A percentile compares a stretch with the other conserved stretches of the same genome.
phyloP scores from a whole-genome alignment of 1,140 invertebrate genomes.

The Paraescarpia echinospica region DNA sequence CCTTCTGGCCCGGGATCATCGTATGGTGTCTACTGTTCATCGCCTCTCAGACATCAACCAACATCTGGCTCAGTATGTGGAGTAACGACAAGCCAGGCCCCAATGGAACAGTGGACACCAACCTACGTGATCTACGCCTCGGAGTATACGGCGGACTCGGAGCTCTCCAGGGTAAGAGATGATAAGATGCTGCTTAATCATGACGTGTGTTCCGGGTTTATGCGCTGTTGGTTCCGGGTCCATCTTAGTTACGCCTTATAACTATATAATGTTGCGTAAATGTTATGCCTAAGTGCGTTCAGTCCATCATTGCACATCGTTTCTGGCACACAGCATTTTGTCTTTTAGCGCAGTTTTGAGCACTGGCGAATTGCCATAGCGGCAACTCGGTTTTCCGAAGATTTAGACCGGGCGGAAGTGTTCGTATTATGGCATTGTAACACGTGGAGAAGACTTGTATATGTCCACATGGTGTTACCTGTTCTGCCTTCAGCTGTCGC shows the following conservation, averaged over 20 bases:
- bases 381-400: too few relatives aligned
- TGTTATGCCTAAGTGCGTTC: too few relatives aligned
- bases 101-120: constrained; percentile 32
- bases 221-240: not conserved
- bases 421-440: not conserved
- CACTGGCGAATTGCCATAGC: too few relatives aligned
- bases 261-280: too few relatives aligned
- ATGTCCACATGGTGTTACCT: not conserved
- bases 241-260: too few relatives aligned
- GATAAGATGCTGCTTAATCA: not conserved
- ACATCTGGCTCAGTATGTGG: constrained; percentile 32
- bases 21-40: not conserved
- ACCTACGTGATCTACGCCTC: constrained; percentile 39
- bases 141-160: constrained; percentile 48
- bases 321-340: too few relatives aligned
- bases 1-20: not conserved
- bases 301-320: too few relatives aligned
- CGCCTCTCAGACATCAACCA: constrained; percentile 15
- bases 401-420: not conserved
- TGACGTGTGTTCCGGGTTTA: not conserved
- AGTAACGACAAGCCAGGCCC: constrained; percentile 31
- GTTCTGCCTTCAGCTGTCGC: not conserved
- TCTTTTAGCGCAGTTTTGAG: too few relatives aligned
- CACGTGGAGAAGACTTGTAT: not conserved
- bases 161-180: constrained; percentile 42